phyloP scores from a whole-genome alignment of 2,113 vertebrate species.

The Petaurus breviceps region DNA sequence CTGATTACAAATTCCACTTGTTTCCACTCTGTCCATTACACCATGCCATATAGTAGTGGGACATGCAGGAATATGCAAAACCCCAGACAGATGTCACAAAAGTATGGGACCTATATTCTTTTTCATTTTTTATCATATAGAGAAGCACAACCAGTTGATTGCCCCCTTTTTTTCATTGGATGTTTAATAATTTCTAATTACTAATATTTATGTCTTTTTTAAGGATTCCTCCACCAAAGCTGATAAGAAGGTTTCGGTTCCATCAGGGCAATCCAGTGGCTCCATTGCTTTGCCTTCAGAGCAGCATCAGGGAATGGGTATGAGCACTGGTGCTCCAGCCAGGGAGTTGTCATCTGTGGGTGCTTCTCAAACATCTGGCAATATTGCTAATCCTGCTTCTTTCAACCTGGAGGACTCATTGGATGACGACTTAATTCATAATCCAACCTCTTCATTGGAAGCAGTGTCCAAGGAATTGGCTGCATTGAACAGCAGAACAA shows the following conservation, averaged over 20 bases:
- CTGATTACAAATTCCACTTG: background rate
- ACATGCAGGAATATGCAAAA: background rate
- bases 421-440: constrained; percentile 82
- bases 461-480: constrained; percentile 84
- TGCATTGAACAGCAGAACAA: constrained; percentile 79
- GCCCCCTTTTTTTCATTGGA: background rate
- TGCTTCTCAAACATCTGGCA: constrained; percentile 64
- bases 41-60: background rate
- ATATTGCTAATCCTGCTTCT: constrained; percentile 60
- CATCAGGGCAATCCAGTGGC: constrained; percentile 75
- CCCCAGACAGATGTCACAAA: background rate
- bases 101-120: background rate
- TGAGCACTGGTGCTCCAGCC: constrained; percentile 72
- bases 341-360: constrained; percentile 71
- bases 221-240: constrained; percentile 83
- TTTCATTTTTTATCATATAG: background rate
- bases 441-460: constrained; percentile 82
- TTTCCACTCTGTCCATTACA: background rate
- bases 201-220: constrained; percentile 52
- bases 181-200: constrained; percentile 22
- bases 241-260: constrained; percentile 83
- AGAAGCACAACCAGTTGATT: background rate
- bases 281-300: constrained; percentile 80
- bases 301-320: constrained; percentile 72
- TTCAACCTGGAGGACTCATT: constrained; percentile 83